Evolutionary conservation across 2,797 vertebrate species (phyloP), one percentile per base, ranked within the genome.

Genomic region (Erpetoichthys calabaricus): DNA sequence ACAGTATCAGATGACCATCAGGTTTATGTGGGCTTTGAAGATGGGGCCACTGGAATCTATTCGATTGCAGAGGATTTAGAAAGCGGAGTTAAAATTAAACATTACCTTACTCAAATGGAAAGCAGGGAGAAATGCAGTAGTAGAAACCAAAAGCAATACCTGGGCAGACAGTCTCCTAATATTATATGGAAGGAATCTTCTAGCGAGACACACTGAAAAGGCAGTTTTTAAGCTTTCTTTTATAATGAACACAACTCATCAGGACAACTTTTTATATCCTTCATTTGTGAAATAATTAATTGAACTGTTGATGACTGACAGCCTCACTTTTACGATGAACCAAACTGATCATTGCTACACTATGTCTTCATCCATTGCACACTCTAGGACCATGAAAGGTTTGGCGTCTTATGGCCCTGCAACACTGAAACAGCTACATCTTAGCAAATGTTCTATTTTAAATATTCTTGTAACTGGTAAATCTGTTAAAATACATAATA

Each of bases 1-100:
- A 56, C 59, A 7, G 58, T 80, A 47, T 68, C 71, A 42, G 61
- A 75, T 56, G 68, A 57, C 52, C 65, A 67, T 47, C 58, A 53
- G 57, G 74, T 85, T 53, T 81, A 79, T 68, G 74, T 90, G 54
- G 86, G 86, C 3, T 88, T 86, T 68, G 72, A 75, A 59, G 86
- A 89, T 6, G 87, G 88, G 5, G 78, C 82, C 42, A 65, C 89
- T 3, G 84, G 79, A 7, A 71, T 82, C 47, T 90, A 83, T 63
- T 66, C 70, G 4, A 58, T 88, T 57, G 65, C 53, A 61, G 77
- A 82, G 49, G 25, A 2, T 3, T 54, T 42, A 3, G 45, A 61
- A 3, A 47, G 52, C 7, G 62, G 68, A 43, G 59, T 61, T 52
- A 60, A 45, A 1, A 42, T 60, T 9, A 56, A 62, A 61, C 49